Conservation (phyloP, 2,797 vertebrate species). For the Threskiornis aethiopicus region DNA sequence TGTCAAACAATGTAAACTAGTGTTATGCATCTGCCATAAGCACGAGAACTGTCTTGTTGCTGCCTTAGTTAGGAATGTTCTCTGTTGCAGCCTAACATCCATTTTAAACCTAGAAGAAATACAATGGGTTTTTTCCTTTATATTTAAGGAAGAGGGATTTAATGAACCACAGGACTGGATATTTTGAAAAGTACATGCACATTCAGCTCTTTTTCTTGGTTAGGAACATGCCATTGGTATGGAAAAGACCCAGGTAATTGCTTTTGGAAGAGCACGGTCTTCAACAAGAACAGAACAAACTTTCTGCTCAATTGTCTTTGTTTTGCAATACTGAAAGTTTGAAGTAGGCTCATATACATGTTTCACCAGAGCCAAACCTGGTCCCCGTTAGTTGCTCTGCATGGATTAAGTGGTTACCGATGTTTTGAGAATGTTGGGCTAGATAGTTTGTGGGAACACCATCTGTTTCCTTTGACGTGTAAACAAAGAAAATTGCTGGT, state of each 20-base stretch:
- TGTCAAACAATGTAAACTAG: background rate
- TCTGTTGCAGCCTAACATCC: background rate
- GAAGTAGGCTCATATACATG: background rate
- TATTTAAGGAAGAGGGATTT: constrained; percentile 39
- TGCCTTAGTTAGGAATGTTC: background rate
- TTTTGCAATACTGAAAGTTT: background rate
- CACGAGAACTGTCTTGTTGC: background rate
- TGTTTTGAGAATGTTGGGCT: constrained; percentile 46
- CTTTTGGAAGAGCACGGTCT: background rate
- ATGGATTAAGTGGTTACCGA: constrained; percentile 9
- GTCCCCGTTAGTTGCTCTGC: background rate
- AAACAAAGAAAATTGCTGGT: constrained; percentile 77
- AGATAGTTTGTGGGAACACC: constrained; percentile 62
- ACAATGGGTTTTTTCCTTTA: background rate
- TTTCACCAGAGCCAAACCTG: constrained; percentile 26
- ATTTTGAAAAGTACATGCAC: constrained; percentile 45
- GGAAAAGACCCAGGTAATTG: background rate
- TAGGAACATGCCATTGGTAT: constrained; percentile 50
- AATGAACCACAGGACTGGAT: constrained; percentile 52
- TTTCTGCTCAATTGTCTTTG: background rate
- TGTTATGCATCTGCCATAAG: background rate
- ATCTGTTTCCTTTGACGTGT: constrained; percentile 75
- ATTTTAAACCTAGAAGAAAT: constrained; percentile 25
- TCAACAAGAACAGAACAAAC: background rate
- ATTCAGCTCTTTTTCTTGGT: constrained; percentile 65